A percentile compares a stretch with the other conserved stretches of the same genome.
Evolutionary conservation across 2,113 vertebrate species (phyloP).

Genomic region (Cyphomyrus discorhynchus): DNA sequence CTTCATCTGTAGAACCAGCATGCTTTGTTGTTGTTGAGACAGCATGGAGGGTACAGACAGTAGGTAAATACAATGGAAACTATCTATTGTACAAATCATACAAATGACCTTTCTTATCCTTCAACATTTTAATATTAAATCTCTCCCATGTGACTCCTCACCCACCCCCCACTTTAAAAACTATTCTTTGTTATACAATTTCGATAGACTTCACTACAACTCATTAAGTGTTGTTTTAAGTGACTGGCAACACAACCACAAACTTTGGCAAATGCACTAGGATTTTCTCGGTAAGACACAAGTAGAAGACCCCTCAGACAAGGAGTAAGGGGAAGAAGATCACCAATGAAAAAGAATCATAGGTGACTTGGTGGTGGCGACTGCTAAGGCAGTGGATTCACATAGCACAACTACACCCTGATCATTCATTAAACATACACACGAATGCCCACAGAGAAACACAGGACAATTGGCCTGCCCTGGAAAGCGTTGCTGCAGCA

Average conservation of each 20-base stretch:
- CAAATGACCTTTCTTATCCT: neutral
- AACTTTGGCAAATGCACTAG: conserved; percentile 28
- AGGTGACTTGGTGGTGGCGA: neutral
- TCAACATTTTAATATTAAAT: neutral
- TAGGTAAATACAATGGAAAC: conserved; percentile 6
- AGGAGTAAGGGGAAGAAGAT: neutral
- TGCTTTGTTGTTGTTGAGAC: conserved; percentile 9
- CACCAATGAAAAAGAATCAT: conserved; percentile 17
- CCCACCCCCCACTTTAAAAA: conserved; percentile 14
- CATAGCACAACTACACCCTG: neutral
- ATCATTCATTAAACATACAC: neutral
- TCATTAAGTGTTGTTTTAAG: conserved; percentile 17
- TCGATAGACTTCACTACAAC: conserved; percentile 23
- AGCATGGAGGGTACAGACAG: neutral
- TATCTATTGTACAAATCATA: conserved; percentile 22
- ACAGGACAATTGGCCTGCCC: neutral
- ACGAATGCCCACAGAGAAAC: neutral
- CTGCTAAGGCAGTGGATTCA: neutral
- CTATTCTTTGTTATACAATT: conserved; percentile 23
- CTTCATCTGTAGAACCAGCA: neutral
- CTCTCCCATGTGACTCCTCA: neutral
- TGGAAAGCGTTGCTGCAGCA: neutral
- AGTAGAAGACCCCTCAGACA: conserved; percentile 25
- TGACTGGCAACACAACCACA: conserved; percentile 13
- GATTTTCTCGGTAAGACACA: conserved; percentile 22